phyloP scores from a whole-genome alignment of 2,113 vertebrate species.

The Rattus rattus region DNA sequence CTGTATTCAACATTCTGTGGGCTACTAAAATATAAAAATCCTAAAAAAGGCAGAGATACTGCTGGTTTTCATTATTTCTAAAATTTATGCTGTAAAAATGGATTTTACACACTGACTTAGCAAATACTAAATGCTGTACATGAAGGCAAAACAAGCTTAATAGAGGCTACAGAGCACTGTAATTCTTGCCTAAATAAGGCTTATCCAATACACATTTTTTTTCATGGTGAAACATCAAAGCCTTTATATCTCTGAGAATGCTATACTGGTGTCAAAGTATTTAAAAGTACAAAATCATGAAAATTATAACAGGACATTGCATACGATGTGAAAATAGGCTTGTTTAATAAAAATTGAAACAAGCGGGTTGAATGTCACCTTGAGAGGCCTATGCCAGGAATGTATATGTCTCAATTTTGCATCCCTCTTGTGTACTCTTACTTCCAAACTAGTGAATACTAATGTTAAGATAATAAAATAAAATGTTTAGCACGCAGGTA shows the following conservation, averaged over 20 bases:
- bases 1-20: not conserved
- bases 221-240: not conserved
- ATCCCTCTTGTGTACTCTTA: accelerated
- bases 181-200: not conserved
- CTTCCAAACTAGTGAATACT: not conserved
- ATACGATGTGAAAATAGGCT: not conserved
- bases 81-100: not conserved
- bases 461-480: not conserved
- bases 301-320: not conserved
- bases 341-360: not conserved
- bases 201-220: not conserved
- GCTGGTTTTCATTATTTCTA: not conserved
- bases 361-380: not conserved
- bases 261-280: not conserved
- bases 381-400: no score
- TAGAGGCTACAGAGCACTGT: not conserved
- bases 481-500: not conserved
- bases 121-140: not conserved
- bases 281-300: not conserved
- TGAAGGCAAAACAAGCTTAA: not conserved
- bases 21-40: not conserved
- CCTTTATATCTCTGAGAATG: not conserved
- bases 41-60: not conserved
- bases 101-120: not conserved
- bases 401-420: not conserved